Conservation (phyloP, 2,113 vertebrate species). For the Istiophorus platypterus region DNA sequence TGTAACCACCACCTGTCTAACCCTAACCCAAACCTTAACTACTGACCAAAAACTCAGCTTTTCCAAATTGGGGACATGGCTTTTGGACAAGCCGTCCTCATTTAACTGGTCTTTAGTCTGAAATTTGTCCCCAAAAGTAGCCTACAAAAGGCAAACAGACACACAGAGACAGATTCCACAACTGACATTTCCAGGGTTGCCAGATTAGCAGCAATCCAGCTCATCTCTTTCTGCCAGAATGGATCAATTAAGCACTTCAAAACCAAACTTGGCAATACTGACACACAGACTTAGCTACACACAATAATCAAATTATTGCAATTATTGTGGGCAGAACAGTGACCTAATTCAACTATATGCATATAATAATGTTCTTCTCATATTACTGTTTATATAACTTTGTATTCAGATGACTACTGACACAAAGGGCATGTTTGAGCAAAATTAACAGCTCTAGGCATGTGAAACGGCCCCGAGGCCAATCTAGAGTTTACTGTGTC, state of each 20-base stretch:
- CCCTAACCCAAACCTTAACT: too few species aligned
- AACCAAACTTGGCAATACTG: conserved; percentile 43
- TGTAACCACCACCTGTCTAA: too few species aligned
- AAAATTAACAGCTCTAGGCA: conserved; percentile 42
- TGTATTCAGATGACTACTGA: conserved; percentile 36
- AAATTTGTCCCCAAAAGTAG: too few species aligned
- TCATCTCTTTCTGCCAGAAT: conserved; percentile 41
- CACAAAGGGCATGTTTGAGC: conserved; percentile 40
- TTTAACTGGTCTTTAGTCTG: too few species aligned
- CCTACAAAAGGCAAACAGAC: background rate
- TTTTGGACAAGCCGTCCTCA: too few species aligned
- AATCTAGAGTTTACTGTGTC: conserved; percentile 38
- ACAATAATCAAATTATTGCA: conserved; percentile 39
- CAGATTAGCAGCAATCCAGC: conserved; percentile 60
- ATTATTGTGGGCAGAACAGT: conserved; percentile 14
- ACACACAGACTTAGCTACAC: conserved; percentile 24
- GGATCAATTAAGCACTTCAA: conserved; percentile 59
- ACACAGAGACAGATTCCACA: conserved; percentile 2
- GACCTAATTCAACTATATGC: conserved; percentile 33
- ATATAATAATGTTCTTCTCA: conserved; percentile 21
- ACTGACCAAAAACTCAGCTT: too few species aligned
- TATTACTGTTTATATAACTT: conserved; percentile 13
- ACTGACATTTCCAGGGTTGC: conserved; percentile 57
- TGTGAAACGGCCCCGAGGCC: conserved; percentile 24
- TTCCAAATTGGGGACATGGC: too few species aligned